Percentiles rank a stretch among this genome's conserved stretches.
phyloP scores from a whole-genome alignment of 2,888 invertebrate genomes.

The Apomyelois bistriatella region DNA sequence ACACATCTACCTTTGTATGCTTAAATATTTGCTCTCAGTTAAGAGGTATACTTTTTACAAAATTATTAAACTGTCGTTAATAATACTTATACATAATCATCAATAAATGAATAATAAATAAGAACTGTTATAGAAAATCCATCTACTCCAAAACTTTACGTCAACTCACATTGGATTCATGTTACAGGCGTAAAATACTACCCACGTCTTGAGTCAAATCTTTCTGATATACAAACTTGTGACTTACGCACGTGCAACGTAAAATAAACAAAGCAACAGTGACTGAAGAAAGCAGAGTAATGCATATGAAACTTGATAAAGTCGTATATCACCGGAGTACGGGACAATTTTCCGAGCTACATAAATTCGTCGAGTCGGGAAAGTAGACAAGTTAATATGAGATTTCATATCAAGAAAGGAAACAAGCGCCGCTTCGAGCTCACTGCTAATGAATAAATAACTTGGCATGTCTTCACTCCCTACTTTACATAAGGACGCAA shows the following conservation, averaged over 20 bases:
- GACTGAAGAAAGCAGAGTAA: conserved; percentile 31
- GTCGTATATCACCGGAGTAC: conserved; percentile 43
- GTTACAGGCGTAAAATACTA: no score
- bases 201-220: not conserved
- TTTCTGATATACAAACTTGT: not conserved
- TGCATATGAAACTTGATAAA: conserved; percentile 42
- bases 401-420: conserved; percentile 50
- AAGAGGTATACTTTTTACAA: no score
- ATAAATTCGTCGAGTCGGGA: conserved; percentile 52
- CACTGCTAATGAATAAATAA: conserved; percentile 51
- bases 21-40: no score
- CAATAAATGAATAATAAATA: no score
- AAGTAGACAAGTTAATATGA: conserved; percentile 65
- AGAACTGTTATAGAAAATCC: no score
- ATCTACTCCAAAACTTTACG: no score
- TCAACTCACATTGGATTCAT: no score
- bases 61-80: no score
- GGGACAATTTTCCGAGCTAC: conserved; percentile 55
- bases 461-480: conserved; percentile 36
- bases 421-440: conserved; percentile 34
- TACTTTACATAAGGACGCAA: conserved; percentile 24
- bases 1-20: no score
- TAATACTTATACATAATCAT: no score
- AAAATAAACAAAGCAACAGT: conserved; percentile 3
- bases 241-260: not conserved